These are phyloP conservation scores for Pelvicachromis taeniatus DNA, from an alignment of 2,113 vertebrate species.

Conservation along the genomic window DNA sequence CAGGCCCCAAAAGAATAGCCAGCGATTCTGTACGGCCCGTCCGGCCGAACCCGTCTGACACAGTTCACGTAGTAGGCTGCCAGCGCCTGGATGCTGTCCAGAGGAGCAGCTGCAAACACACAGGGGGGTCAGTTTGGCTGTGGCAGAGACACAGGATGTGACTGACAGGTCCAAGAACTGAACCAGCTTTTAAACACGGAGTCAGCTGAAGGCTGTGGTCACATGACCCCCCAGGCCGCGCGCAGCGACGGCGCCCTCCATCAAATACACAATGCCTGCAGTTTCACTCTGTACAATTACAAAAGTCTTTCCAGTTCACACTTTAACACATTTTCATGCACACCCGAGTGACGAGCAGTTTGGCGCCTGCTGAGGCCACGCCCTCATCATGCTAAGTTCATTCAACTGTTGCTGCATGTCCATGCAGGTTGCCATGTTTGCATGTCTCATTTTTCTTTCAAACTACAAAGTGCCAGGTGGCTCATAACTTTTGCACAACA, in stretches of 20 bases:
- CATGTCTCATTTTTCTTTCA: neutral
- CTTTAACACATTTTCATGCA: neutral
- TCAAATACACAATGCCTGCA: neutral
- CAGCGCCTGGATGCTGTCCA: slow-evolving; percentile 89
- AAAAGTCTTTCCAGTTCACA: neutral
- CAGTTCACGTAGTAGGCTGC: slow-evolving; percentile 87
- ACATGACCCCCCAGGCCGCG: too few species aligned
- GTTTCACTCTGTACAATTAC: neutral
- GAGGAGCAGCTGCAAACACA: slow-evolving; percentile 78
- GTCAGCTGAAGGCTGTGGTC: too few species aligned
- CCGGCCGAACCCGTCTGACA: slow-evolving; percentile 83
- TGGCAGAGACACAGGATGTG: neutral
- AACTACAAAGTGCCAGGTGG: neutral
- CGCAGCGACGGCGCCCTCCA: too few species aligned
- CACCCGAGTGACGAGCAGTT: neutral
- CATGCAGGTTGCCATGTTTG: rapidly evolving
- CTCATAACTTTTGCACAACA: neutral
- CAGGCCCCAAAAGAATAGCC: slow-evolving; percentile 97
- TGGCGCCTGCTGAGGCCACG: neutral
- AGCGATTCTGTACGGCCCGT: slow-evolving; percentile 89
- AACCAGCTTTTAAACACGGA: neutral
- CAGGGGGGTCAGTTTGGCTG: rapidly evolving
- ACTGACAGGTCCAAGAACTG: neutral
- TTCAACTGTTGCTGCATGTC: too few species aligned
- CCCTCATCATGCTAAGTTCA: too few species aligned